Evolutionary conservation across 1,140 invertebrate species (phyloP).

Genomic region (Drosophila chauvacae): DNA sequence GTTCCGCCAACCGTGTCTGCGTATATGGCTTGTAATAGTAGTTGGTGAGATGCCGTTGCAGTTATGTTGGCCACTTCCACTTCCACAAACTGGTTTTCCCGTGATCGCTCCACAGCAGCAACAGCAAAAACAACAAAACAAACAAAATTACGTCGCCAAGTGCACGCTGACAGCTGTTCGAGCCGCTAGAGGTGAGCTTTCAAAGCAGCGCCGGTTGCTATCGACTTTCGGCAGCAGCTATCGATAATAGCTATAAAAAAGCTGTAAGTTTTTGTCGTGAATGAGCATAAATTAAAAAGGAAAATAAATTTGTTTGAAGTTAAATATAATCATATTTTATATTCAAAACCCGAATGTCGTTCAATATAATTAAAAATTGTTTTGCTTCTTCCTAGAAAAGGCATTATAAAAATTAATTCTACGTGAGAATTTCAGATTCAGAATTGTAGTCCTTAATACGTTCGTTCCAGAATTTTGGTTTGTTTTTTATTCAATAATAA

Average conservation of each 20-base stretch:
- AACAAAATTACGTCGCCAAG: conserved; percentile 39
- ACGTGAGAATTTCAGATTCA: too few species aligned
- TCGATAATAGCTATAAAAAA: neutral
- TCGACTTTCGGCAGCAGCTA: neutral
- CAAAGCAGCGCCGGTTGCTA: neutral
- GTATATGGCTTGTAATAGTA: conserved; percentile 38
- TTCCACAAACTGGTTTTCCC: conserved; percentile 53
- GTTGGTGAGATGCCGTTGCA: conserved; percentile 43
- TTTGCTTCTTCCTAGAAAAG: too few species aligned
- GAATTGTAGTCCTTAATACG: too few species aligned
- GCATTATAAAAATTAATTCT: too few species aligned
- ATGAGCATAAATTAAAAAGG: too few species aligned
- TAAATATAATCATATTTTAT: too few species aligned
- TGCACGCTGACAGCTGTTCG: conserved; percentile 40
- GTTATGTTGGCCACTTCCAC: conserved; percentile 42
- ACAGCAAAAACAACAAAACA: conserved; percentile 41
- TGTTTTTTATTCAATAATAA: neutral
- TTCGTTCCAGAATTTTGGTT: neutral
- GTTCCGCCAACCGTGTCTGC: conserved; percentile 14
- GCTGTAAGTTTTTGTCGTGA: too few species aligned
- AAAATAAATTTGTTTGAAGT: too few species aligned
- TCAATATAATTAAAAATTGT: too few species aligned
- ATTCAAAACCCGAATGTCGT: too few species aligned
- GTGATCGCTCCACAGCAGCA: neutral
- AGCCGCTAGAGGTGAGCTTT: conserved; percentile 27